These are phyloP conservation scores for Acromyrmex charruanus DNA, from an alignment of 1,140 invertebrate genomes.

Conservation along the genomic window DNA sequence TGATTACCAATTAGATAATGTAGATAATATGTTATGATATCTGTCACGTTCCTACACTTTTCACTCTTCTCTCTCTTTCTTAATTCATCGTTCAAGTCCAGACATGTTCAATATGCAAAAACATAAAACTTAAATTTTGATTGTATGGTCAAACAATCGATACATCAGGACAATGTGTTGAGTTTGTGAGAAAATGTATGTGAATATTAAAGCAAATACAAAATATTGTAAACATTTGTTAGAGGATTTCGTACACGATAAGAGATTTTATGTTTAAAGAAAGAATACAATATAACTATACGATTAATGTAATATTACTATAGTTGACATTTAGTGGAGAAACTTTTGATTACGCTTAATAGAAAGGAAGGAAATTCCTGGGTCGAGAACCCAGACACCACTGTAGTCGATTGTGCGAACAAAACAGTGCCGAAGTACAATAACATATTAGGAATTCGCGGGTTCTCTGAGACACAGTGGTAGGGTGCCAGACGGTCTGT, in stretches of 20 bases:
- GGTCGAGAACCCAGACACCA: slow-evolving; percentile 45
- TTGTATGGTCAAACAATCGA: too few species aligned
- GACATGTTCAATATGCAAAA: too few species aligned
- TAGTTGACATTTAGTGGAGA: not conserved
- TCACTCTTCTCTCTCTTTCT: too few species aligned
- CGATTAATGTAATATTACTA: not conserved
- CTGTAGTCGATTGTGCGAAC: slow-evolving; percentile 65
- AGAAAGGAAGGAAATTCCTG: slow-evolving; percentile 66
- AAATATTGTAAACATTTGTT: not conserved
- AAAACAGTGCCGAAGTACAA: slow-evolving; percentile 72
- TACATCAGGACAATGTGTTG: too few species aligned
- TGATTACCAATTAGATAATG: too few species aligned
- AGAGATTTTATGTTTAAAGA: not conserved
- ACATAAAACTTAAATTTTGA: too few species aligned
- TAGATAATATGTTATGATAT: too few species aligned
- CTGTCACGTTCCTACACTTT: too few species aligned
- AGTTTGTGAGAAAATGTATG: too few species aligned
- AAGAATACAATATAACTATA: not conserved
- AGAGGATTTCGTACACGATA: not conserved
- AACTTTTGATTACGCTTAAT: not conserved
- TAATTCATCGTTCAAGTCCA: too few species aligned
- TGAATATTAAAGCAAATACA: too few species aligned
- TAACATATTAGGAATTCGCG: slow-evolving; percentile 76
- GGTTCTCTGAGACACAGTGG: slow-evolving; percentile 63
- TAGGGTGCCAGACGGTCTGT: slow-evolving; percentile 83